Evolutionary conservation across 2,113 vertebrate genomes (phyloP).

Genomic region (Cebidichthys violaceus): DNA sequence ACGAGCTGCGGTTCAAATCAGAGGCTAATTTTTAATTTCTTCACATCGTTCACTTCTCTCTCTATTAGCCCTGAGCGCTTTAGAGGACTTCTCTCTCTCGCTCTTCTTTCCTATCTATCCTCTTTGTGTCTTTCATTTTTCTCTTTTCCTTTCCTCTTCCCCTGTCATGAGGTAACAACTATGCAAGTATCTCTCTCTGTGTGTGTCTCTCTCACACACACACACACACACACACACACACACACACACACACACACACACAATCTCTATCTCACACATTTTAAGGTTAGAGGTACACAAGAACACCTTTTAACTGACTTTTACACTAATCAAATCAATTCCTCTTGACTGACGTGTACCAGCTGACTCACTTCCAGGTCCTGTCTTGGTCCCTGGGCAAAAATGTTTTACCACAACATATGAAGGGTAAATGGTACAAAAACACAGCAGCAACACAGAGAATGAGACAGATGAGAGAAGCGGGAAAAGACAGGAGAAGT

Average conservation of each 20-base stretch:
- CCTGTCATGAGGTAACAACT: constrained; percentile 17
- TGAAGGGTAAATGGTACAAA: neutral
- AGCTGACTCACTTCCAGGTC: constrained; percentile 13
- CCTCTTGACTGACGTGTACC: constrained; percentile 71
- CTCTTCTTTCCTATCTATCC: constrained; percentile 41
- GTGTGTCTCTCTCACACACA: too few relatives aligned
- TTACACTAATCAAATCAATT: constrained; percentile 81
- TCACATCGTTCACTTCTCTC: constrained; percentile 85
- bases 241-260: too few relatives aligned
- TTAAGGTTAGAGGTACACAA: constrained; percentile 71
- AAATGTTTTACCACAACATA: constrained; percentile 5
- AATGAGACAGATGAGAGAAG: neutral
- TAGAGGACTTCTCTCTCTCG: constrained; percentile 63
- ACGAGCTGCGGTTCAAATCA: constrained; percentile 82
- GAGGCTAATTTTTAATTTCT: constrained; percentile 88
- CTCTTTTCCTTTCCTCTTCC: constrained; percentile 21
- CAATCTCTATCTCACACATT: neutral
- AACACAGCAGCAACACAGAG: neutral
- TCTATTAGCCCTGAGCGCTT: constrained; percentile 68
- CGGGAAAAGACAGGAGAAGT: neutral
- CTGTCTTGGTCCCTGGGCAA: neutral
- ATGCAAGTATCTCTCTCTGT: neutral
- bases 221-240: too few relatives aligned
- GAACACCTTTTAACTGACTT: constrained; percentile 69
- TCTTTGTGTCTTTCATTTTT: constrained; percentile 47